Base-by-base conservation (phyloP, 2,888 invertebrate species). In the Minunthozetes semirufus region DNA sequence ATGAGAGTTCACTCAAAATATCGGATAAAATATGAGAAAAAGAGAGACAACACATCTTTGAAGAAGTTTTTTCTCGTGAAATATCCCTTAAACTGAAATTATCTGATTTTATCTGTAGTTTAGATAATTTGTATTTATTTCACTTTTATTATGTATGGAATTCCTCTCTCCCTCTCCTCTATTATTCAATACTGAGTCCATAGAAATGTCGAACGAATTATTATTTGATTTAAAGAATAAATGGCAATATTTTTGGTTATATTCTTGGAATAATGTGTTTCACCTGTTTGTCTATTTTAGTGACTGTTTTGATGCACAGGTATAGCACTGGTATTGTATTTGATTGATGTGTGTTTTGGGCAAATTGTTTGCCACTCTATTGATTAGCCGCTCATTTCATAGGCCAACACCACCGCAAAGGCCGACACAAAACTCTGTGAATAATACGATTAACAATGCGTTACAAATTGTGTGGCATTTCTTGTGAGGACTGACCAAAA, bases 391-490 rank as follows among this genome's bases (percentile, higher is more conserved):
- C 13, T 53, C 19, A 53, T 19, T 53, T 53, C 53, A 53, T 53
- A 48, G 19, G 19, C 19, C 6, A 53, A n/a, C 6, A 13, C 17
- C 4, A 48, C 48, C 17, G 48, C 5, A 3, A n/a, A 19, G 22
- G 22, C 53, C 11, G 48, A 4, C 11, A 50, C 53, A 53, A 48
- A 53, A 53, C 15, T 22, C 53, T 53, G 53, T 19, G 19, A 19
- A 53, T 53, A 53, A 53, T 53, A 19, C 19, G 53, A 53, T 53
- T 53, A 53, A 53, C 53, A 53, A 53, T 53, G 53, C 53, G 53
- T 53, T 53, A 5, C 53, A 53, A 53, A 53, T 53, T 53, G 53
- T 53, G 53, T 53, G 53, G 53, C 15, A 53, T 53, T n/a, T 53
- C 22, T 19, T 53, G n/a, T 13, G 13, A 48, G 48, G 22, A 22